Conservation (phyloP, 1,140 invertebrate genomes). For the Polypedilum vanderplanki region DNA sequence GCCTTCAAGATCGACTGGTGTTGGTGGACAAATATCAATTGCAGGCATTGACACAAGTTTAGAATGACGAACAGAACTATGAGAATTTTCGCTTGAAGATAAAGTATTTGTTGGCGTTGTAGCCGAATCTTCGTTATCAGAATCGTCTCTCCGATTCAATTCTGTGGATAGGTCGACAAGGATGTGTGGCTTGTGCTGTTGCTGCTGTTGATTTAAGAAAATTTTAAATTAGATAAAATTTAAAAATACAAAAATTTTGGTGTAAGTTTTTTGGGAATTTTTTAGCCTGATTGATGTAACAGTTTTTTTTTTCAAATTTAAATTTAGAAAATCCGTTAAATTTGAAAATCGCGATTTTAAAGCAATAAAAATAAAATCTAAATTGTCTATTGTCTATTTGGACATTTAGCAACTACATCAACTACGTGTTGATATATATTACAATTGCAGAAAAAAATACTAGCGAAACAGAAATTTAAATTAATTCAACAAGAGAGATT, state of each 20-base stretch:
- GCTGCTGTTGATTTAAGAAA: neutral
- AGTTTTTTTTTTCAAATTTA: no score
- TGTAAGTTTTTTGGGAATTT: no score
- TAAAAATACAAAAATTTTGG: no score
- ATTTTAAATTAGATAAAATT: neutral
- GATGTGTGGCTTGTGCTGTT: slow-evolving; percentile 21
- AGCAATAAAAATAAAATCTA: no score
- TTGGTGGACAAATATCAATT: slow-evolving; percentile 41
- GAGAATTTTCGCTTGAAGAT: neutral
- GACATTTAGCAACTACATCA: neutral
- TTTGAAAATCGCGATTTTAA: no score
- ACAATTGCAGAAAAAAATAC: neutral
- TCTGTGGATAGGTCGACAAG: slow-evolving; percentile 29
- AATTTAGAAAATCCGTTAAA: no score
- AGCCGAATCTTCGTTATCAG: slow-evolving; percentile 32
- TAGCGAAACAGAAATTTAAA: slow-evolving; percentile 1
- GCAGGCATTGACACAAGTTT: slow-evolving; percentile 30
- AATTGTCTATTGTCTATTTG: neutral
- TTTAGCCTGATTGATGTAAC: no score
- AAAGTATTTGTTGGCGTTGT: slow-evolving; percentile 33
- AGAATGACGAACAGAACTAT: slow-evolving; percentile 22
- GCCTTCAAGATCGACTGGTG: slow-evolving; percentile 43
- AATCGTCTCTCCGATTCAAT: slow-evolving; percentile 31
- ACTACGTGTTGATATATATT: slow-evolving; percentile 14
- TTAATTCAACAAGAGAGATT: neutral